Base-by-base conservation (phyloP, 2,888 invertebrate species). In the Drosophila emarginata region DNA sequence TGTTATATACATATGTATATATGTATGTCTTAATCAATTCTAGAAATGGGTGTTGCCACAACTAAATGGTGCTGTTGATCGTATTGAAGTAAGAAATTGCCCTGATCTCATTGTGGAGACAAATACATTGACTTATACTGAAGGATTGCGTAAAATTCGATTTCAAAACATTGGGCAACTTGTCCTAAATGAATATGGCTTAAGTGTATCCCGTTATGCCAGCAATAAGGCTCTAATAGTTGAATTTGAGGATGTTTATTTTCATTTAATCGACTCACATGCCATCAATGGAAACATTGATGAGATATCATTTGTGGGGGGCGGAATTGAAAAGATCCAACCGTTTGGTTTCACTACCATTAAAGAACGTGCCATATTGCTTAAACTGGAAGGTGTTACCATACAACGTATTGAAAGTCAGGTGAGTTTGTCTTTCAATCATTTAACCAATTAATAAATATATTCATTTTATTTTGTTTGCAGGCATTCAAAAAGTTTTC, bases 401-500 rank as follows among this genome's bases (percentile, higher is more conserved):
- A 93, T 95, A 52, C 92, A 93, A 50, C 93, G 92, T 57, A 93
- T 96, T 54, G 94, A 95, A 64, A 85, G 87, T 61, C 92, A 92
- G 89, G 91, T 91, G 74, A 74, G 67, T 39, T 0, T 11, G 12
- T 21, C n/a, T n/a, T n/a, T n/a, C n/a, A n/a, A n/a, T n/a, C n/a
- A n/a, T n/a, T n/a, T n/a, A n/a, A n/a, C n/a, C n/a, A n/a, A n/a
- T n/a, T n/a, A n/a, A n/a, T n/a, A n/a, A n/a, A n/a, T n/a, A n/a
- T n/a, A n/a, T n/a, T n/a, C n/a, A n/a, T n/a, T n/a, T 15, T 18
- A 4, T 12, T 71, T 26, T 59, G 2, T 71, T 26, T 59, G 2
- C 53, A 96, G 91, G 94, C 96, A 2, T 96, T 97, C 85, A 97
- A 96, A 87, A 96, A 96, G 91, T 96, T 97, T 87, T 93, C 94